Conservation (phyloP, 2,888 invertebrate genomes). For the Drosophila meridiana region DNA sequence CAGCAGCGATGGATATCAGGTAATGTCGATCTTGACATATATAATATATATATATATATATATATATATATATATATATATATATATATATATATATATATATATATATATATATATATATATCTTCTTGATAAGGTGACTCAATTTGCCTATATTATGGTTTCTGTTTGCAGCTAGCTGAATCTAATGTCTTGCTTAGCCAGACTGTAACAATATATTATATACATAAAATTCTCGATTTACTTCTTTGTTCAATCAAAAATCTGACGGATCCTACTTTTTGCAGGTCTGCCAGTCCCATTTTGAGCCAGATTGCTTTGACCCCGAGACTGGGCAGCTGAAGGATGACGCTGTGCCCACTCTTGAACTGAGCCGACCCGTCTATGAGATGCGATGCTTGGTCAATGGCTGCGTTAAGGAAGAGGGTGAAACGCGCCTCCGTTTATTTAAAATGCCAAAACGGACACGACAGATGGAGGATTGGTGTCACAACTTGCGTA, state of each 20-base stretch:
- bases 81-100: too few relatives aligned
- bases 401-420: constrained; percentile 50
- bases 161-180: background rate
- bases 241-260: background rate
- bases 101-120: too few relatives aligned
- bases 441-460: constrained; percentile 58
- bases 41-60: background rate
- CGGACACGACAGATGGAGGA: constrained; percentile 33
- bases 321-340: constrained; percentile 42
- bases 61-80: background rate
- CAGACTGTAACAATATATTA: too few relatives aligned
- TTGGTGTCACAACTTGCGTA: constrained; percentile 72
- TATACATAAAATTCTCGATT: background rate
- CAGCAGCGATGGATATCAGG: constrained; percentile 66
- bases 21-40: background rate
- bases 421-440: constrained; percentile 35
- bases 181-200: background rate
- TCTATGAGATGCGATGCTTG: constrained; percentile 44
- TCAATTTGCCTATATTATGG: background rate
- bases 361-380: constrained; percentile 43
- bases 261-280: background rate
- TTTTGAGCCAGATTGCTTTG: constrained; percentile 63
- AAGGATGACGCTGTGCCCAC: constrained; percentile 67
- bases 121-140: too few relatives aligned
- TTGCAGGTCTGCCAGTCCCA: constrained; percentile 66